Evolutionary conservation across 1,140 invertebrate species (phyloP).

Genomic region (Musca vetustissima): DNA sequence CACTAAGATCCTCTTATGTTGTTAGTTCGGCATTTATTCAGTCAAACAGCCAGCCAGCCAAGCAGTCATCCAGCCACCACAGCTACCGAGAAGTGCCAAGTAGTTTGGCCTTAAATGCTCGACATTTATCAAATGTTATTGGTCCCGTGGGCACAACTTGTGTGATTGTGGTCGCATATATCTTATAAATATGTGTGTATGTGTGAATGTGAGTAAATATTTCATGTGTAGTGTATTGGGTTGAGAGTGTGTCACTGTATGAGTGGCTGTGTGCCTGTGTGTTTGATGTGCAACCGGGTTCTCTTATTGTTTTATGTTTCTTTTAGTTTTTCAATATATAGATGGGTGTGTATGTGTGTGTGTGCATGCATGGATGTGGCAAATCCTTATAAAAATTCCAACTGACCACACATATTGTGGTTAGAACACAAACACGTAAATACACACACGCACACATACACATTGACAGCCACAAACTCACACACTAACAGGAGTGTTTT

Average conservation of each 20-base stretch:
- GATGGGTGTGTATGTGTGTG: too few species aligned
- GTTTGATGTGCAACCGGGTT: neutral
- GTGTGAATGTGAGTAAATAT: slow-evolving; percentile 6
- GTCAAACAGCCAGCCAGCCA: too few species aligned
- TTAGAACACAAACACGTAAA: neutral
- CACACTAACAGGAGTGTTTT: neutral
- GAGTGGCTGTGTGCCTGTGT: neutral
- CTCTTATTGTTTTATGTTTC: slow-evolving; percentile 3
- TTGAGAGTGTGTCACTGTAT: neutral
- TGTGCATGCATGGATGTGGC: neutral
- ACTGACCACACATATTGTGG: slow-evolving; percentile 15
- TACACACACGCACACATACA: too few species aligned
- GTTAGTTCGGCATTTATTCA: too few species aligned
- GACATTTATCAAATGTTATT: slow-evolving; percentile 55
- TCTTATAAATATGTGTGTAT: neutral
- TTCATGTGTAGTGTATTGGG: neutral
- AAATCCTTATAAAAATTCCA: too few species aligned
- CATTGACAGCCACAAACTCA: neutral
- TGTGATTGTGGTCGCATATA: slow-evolving; percentile 22
- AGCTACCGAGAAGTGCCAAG: slow-evolving; percentile 10
- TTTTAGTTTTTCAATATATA: neutral
- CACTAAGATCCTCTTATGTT: too few species aligned
- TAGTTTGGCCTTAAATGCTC: slow-evolving; percentile 36
- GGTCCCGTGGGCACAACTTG: slow-evolving; percentile 44
- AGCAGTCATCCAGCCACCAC: too few species aligned